Percentiles rank a stretch among this genome's conserved stretches.
phyloP scores from a whole-genome alignment of 2,113 vertebrate species.

The Cygnus buccinator region DNA sequence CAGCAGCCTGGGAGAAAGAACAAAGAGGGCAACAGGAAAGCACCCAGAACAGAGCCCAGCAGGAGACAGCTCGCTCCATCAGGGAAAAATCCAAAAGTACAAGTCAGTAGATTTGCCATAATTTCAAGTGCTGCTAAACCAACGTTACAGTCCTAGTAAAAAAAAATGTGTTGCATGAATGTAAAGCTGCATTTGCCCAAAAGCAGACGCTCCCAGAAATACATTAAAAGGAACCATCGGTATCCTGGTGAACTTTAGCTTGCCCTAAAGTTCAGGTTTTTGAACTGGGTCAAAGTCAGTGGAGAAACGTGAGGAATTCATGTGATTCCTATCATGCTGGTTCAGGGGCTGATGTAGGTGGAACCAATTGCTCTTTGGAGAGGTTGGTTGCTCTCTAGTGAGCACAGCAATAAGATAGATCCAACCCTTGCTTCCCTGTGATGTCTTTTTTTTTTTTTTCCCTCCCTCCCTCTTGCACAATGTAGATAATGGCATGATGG shows the following conservation, averaged over 20 bases:
- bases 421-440: background rate
- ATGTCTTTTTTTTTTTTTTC: background rate
- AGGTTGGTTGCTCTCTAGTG: background rate
- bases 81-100: background rate
- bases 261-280: background rate
- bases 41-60: background rate
- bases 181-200: background rate
- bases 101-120: background rate
- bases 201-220: background rate
- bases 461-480: background rate
- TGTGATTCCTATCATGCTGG: background rate
- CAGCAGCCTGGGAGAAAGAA: conserved; percentile 13
- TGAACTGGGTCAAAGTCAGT: background rate
- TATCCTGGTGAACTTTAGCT: background rate
- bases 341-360: background rate
- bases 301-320: background rate
- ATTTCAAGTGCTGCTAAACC: background rate
- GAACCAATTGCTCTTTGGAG: background rate
- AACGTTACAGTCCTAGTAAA: background rate
- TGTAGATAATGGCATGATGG: background rate
- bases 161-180: background rate
- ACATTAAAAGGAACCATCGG: background rate
- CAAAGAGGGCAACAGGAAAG: background rate
- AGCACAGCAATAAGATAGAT: background rate
- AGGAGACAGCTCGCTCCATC: background rate